Evolutionary conservation across 2,888 invertebrate genomes (phyloP), one percentile per base, ranked within the genome.

Genomic region (Drosophila picticornis): DNA sequence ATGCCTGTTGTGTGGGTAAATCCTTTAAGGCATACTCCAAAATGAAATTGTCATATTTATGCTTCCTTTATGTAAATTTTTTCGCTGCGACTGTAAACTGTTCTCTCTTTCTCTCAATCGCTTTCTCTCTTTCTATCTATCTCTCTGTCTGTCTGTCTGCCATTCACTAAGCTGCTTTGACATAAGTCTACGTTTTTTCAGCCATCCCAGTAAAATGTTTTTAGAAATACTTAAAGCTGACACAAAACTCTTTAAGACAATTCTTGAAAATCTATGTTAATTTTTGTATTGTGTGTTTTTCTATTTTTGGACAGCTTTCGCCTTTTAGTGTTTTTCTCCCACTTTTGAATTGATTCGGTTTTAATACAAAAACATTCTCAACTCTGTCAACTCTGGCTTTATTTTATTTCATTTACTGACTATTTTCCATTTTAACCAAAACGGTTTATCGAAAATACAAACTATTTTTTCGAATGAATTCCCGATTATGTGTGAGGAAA

Each of bases 31-130:
- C 84, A 75, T 77, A 67, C 72, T 72, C 80, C 75, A 74, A 76
- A 77, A 80, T 81, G 77, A 75, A 87, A 87, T 87, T 87, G 86
- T 87, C 87, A 83, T 89, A 87, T 87, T 87, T 87, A 87, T 87
- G 87, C 87, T 80, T 83, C 77, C 83, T 84, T 87, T 89, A 87
- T 89, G 89, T 75, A 89, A 87, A 87, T 87, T 75, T 63, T 48
- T 34, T 55, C 29, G 51, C 40, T 63, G 34, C 38, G 31, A 16
- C 25, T 27, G 53, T 31, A 59, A 50, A 48, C 56, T 56, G 34
- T 32, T 59, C 4, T 61, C 72, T 72, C 55, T 75, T 43, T 67
- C 32, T 31, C 10, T 38, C 22, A 4, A 0, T 34, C 4, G 4
- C 29, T 57, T 9, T 59, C 74, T 70, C 56, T 74, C 59, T 70